These are phyloP conservation scores for Sebastes jordani DNA, from an alignment of 2,797 vertebrate genomes.

Conservation along the genomic window DNA sequence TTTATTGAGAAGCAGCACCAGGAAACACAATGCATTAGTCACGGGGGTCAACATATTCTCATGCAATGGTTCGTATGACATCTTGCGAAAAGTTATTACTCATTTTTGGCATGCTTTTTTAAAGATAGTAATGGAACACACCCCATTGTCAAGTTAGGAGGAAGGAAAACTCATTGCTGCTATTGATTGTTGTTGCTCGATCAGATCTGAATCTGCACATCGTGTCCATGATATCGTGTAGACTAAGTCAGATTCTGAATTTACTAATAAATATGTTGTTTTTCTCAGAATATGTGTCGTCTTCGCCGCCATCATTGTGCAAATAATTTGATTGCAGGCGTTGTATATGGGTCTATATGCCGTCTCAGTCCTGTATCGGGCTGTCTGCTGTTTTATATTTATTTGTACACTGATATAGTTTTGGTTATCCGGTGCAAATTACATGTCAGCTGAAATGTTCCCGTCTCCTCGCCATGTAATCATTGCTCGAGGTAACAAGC, in stretches of 20 bases:
- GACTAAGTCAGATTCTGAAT: background rate
- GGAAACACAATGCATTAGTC: too few species aligned
- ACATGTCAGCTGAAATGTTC: conserved; percentile 40
- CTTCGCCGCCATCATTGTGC: background rate
- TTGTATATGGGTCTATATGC: background rate
- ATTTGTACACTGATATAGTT: conserved; percentile 35
- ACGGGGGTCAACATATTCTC: too few species aligned
- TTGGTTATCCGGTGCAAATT: conserved; percentile 46
- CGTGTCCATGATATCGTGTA: too few species aligned
- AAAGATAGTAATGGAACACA: background rate
- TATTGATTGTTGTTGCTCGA: background rate
- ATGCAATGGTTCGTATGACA: too few species aligned
- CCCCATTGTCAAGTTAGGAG: background rate
- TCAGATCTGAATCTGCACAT: background rate
- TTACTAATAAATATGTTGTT: background rate
- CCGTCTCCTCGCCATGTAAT: conserved; percentile 25
- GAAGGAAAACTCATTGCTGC: background rate
- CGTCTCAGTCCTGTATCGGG: background rate
- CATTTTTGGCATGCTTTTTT: too few species aligned
- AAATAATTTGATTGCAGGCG: background rate
- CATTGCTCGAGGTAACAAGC: conserved; percentile 52
- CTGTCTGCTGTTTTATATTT: conserved; percentile 23
- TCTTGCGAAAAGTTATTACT: too few species aligned
- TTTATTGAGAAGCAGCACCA: too few species aligned
- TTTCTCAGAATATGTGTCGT: background rate